These are phyloP conservation scores for Pseudomyrmex pallidus DNA, from an alignment of 1,140 invertebrate genomes.

Conservation along the genomic window DNA sequence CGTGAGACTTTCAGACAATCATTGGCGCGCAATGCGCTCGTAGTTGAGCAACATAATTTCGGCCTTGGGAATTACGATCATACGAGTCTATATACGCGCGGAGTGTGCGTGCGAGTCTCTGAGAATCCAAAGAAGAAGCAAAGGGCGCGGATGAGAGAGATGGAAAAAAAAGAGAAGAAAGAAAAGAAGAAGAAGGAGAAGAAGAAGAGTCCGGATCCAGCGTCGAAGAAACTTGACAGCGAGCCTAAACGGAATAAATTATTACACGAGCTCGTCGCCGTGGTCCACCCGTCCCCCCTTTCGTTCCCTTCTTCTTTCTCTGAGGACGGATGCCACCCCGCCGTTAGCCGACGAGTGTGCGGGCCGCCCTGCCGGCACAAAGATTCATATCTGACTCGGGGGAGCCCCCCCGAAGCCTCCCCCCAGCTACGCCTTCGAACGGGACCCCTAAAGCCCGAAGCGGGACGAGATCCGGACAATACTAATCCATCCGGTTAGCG, in stretches of 20 bases:
- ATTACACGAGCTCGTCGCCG: constrained; percentile 74
- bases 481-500: constrained; percentile 75
- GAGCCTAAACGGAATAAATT: constrained; percentile 83
- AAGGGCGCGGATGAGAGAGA: background rate
- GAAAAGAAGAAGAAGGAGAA: background rate
- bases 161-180: background rate
- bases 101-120: background rate
- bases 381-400: constrained; percentile 83
- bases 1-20: background rate
- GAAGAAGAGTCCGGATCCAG: constrained; percentile 52
- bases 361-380: constrained; percentile 72
- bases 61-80: constrained; percentile 55
- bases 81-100: background rate
- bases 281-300: constrained; percentile 33
- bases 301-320: constrained; percentile 10
- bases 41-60: constrained; percentile 37
- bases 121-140: background rate
- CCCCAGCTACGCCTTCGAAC: constrained; percentile 75
- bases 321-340: constrained; percentile 64
- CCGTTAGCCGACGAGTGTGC: constrained; percentile 70
- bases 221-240: constrained; percentile 77
- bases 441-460: constrained; percentile 81
- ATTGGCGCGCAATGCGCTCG: constrained; percentile 4
- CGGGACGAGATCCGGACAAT: constrained; percentile 82
- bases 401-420: constrained; percentile 58